These are phyloP conservation scores for Spinus pinus DNA, from an alignment of 2,797 vertebrate genomes.

Conservation along the genomic window DNA sequence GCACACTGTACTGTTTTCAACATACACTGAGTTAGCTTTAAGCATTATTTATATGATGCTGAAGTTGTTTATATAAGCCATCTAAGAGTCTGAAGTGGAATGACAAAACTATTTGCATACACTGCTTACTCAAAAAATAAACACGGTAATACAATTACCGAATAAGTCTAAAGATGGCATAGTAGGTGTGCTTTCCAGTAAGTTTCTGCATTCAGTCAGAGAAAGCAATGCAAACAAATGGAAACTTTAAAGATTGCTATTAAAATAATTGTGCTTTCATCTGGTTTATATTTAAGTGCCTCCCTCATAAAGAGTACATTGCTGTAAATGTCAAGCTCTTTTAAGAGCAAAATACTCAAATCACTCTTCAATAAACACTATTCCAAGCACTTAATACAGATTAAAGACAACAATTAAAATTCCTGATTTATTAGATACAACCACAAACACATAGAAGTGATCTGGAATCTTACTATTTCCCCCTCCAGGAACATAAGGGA, in stretches of 20 bases:
- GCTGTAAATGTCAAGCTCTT: slow-evolving; percentile 37
- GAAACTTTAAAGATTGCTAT: slow-evolving; percentile 29
- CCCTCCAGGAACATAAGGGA: slow-evolving; percentile 20
- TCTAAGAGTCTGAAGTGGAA: background rate
- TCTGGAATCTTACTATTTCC: background rate
- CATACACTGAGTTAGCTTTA: background rate
- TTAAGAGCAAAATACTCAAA: slow-evolving; percentile 50
- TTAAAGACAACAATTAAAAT: slow-evolving; percentile 64
- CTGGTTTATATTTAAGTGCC: slow-evolving; percentile 41
- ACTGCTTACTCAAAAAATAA: background rate
- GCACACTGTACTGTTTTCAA: background rate
- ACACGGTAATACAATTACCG: background rate
- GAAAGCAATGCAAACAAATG: background rate
- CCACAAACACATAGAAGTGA: slow-evolving; percentile 20
- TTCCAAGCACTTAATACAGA: slow-evolving; percentile 19
- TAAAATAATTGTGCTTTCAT: slow-evolving; percentile 52
- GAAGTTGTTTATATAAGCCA: background rate
- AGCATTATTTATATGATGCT: background rate
- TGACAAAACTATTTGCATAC: background rate
- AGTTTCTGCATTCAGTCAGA: background rate
- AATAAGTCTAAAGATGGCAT: background rate
- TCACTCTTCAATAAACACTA: slow-evolving; percentile 56
- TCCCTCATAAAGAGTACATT: slow-evolving; percentile 18
- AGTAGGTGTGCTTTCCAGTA: background rate
- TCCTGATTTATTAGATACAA: slow-evolving; percentile 47